Percentiles rank a stretch among this genome's conserved stretches.
These are phyloP conservation scores for Xenus cinereus DNA, from an alignment of 2,113 vertebrate genomes.

Conservation along the genomic window DNA sequence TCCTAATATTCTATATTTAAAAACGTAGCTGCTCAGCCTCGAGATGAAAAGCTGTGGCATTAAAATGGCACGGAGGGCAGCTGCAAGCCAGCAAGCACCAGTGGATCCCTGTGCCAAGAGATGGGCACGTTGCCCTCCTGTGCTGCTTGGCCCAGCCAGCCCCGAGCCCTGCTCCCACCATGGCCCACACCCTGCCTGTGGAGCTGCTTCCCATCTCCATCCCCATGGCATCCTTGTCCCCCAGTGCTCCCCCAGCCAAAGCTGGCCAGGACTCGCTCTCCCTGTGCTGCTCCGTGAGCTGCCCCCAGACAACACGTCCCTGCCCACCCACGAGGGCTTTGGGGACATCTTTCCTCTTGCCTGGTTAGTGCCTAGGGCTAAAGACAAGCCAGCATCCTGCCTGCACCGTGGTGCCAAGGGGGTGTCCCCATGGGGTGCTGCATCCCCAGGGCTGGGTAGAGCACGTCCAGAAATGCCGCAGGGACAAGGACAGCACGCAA, in stretches of 20 bases:
- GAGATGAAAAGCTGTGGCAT: neutral
- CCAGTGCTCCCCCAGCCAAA: fast-evolving
- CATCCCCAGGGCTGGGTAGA: fast-evolving
- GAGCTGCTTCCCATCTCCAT: fast-evolving
- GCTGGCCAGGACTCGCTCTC: neutral
- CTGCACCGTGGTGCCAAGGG: fast-evolving
- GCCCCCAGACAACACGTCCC: fast-evolving
- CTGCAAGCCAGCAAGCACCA: neutral
- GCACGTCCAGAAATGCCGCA: fast-evolving
- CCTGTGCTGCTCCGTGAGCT: neutral
- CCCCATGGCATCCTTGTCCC: fast-evolving
- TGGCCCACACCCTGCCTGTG: neutral
- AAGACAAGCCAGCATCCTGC: no score
- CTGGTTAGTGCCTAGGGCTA: fast-evolving
- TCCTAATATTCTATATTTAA: constrained; percentile 38
- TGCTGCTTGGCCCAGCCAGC: neutral
- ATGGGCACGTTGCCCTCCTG: fast-evolving
- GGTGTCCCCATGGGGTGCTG: neutral
- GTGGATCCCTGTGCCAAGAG: neutral
- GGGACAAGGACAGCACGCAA: fast-evolving
- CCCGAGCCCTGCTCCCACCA: neutral
- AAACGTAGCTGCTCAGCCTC: neutral
- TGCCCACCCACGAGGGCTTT: fast-evolving
- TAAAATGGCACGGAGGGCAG: neutral
- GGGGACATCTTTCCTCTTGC: neutral